Evolutionary conservation across 2,797 vertebrate genomes (phyloP).

Genomic region (Falco concolor): DNA sequence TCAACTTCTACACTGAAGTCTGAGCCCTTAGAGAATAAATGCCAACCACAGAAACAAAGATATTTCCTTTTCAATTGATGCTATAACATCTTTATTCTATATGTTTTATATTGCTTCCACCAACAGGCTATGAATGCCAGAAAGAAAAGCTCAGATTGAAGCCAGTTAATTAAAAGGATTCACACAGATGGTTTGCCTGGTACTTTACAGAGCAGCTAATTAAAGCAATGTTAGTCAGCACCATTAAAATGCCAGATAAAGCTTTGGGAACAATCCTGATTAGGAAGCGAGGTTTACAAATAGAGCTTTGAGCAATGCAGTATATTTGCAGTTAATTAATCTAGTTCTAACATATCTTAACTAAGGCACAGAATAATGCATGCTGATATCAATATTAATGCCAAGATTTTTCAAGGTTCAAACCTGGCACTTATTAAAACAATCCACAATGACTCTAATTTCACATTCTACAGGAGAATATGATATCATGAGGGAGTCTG

Average conservation of each 20-base stretch:
- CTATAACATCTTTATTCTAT: not conserved
- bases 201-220: constrained; percentile 32
- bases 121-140: not conserved
- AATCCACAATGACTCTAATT: not conserved
- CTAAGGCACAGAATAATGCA: not conserved
- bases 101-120: not conserved
- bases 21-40: not conserved
- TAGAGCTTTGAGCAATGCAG: not conserved
- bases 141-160: not conserved
- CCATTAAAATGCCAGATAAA: constrained; percentile 41
- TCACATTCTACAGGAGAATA: not conserved
- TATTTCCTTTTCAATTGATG: not conserved
- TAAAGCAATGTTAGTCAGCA: constrained; percentile 30
- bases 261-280: not conserved
- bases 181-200: constrained; percentile 31
- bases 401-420: not conserved
- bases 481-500: not conserved
- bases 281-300: constrained; percentile 21
- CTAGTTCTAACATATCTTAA: not conserved
- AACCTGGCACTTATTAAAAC: not conserved
- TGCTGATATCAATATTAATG: not conserved
- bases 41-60: not conserved
- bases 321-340: constrained; percentile 30
- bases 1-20: not conserved
- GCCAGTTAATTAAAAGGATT: constrained; percentile 47